Base-by-base conservation (phyloP, 2,888 invertebrate species). In the Deilephila elpenor region DNA sequence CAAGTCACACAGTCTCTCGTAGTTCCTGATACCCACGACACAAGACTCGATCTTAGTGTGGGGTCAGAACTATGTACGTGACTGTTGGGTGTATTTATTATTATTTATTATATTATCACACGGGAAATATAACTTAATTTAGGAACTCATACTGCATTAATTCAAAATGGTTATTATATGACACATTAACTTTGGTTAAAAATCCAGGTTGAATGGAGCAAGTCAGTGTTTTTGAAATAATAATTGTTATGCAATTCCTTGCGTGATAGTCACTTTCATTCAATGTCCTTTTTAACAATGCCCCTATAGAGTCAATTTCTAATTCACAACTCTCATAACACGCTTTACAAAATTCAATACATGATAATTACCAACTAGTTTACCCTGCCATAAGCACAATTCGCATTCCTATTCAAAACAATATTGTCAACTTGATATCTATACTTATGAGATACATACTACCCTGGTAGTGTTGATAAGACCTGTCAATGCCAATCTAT, bases 321-420 rank as follows among this genome's bases (percentile, higher is more conserved):
- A 51, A 64, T 37, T 67, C 25, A 67, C 51, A 67, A 51, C 25
- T 67, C 51, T 14, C 51, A 4, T 25, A 67, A 20, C 3, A n/a
- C 19, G 51, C 51, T 67, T 67, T 51, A 51, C 51, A 67, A 56
- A 61, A 34, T 75, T 71, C 60, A 62, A 72, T 64, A 72, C 56
- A 61, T 73, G 56, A 73, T 70, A 74, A 60, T 72, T 75, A 77
- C 71, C 72, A 72, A 72, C 70, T 64, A 73, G 19, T 5, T 77
- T 84, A 85, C 83, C 84, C 86, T 85, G 86, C 76, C 81, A 78
- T 70, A 79, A 78, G 76, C 76, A 77, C 77, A 78, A 79, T 78
- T 80, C 83, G 82, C 75, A 11, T 37, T 64, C 75, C 73, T 77
- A 56, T 56, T 14, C 34, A 60, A 81, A 78, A 80, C 82, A 83